These are phyloP conservation scores for Corythoichthys haematopterus DNA, from an alignment of 2,113 vertebrate genomes.

Conservation along the genomic window DNA sequence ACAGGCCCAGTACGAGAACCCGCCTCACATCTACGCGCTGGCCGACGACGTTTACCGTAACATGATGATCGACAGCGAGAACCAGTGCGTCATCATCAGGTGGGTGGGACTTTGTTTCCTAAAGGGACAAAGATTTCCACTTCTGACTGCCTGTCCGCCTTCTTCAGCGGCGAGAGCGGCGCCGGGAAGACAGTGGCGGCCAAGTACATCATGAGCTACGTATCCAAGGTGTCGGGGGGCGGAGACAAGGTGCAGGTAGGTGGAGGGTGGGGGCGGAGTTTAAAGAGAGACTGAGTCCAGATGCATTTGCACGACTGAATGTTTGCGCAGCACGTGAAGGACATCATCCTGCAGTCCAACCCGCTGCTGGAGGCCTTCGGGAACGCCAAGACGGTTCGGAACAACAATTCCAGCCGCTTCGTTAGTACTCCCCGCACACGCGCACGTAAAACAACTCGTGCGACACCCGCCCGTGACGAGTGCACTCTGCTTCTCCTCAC, in stretches of 20 bases:
- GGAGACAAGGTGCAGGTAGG: slow-evolving; percentile 78
- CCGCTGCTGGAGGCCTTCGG: slow-evolving; percentile 93
- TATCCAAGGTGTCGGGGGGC: slow-evolving; percentile 80
- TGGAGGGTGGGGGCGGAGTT: background rate
- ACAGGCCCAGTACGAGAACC: slow-evolving; percentile 81
- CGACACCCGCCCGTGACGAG: background rate
- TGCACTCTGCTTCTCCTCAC: background rate
- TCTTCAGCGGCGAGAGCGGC: slow-evolving; percentile 76
- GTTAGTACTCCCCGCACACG: slow-evolving; percentile 71
- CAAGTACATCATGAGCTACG: slow-evolving; percentile 81
- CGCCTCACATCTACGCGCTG: slow-evolving; percentile 79
- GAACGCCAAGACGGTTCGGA: slow-evolving; percentile 91
- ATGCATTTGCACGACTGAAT: background rate
- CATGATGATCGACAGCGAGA: slow-evolving; percentile 82
- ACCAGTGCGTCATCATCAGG: slow-evolving; percentile 85
- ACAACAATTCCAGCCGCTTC: slow-evolving; percentile 97
- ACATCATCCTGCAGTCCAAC: slow-evolving; percentile 96
- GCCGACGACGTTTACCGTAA: slow-evolving; percentile 80
- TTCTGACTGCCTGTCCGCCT: background rate
- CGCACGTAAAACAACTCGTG: background rate
- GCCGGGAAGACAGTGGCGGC: slow-evolving; percentile 81
- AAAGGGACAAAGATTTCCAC: background rate
- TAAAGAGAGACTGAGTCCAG: background rate
- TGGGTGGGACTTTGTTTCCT: slow-evolving; percentile 31
- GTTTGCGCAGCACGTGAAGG: slow-evolving; percentile 83